Base-by-base conservation (phyloP, 2,888 invertebrate species). In the Drosophila niveifrons region DNA sequence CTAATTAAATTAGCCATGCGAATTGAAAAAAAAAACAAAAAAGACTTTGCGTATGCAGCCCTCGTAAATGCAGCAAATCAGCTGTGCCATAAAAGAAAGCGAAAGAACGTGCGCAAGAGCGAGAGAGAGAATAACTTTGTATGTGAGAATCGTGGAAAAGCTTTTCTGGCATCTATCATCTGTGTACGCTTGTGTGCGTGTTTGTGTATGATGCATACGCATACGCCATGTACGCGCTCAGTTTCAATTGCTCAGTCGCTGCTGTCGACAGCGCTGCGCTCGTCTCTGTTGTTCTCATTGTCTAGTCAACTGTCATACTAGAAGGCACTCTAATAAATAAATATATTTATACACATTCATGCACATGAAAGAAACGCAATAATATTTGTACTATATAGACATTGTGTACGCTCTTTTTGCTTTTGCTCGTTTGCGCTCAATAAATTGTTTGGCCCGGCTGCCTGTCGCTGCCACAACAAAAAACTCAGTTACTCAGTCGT, bases 191-290 rank as follows among this genome's bases (percentile, higher is more conserved):
- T 41, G 34, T 43, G 23, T 63, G 36, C 46, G 29, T 41, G 41
- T 67, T 62, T 51, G 47, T 61, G 23, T 53, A 10, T 50, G 46
- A 52, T 73, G 44, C 31, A 75, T 68, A 65, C 72, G 82, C 81
- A 89, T 82, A 86, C 71, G 77, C 69, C 67, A 67, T 80, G 68
- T 72, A 72, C 51, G 31, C 71, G 68, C 84, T 84, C 89, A 83
- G 82, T 87, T 81, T 52, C 66, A 75, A 64, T 83, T 66, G 72
- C 82, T 87, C 82, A 87, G 50, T 80, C 63, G 82, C 82, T 67
- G 82, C 74, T 71, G 81, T 48, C 63, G 81, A 56, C 63, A 39
- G 57, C 57, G 63, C 56, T 74, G 73, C 68, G 63, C 29, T 63
- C 29, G 62, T 62, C 59, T 73, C 52, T 63, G 75, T 66, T 75